phyloP scores from a whole-genome alignment of 2,888 invertebrate species.

The Penaeus monodon region DNA sequence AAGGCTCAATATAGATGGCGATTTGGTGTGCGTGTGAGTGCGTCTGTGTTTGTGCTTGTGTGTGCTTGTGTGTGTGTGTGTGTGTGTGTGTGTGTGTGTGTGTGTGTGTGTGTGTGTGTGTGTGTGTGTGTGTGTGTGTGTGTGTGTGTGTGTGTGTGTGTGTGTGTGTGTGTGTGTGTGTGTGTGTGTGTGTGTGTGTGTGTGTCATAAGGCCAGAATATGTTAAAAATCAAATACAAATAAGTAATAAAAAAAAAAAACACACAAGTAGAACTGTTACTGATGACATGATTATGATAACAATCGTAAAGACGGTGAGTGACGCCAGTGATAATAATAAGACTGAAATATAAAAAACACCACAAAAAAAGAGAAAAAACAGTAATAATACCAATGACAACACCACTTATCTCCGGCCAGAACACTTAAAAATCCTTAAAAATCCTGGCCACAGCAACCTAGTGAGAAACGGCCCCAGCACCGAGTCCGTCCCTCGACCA shows the following conservation, averaged over 20 bases:
- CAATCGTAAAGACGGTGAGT: too few species aligned
- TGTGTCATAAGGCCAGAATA: neutral
- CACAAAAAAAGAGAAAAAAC: neutral
- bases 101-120: conserved; percentile 3
- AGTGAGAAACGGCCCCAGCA: too few species aligned
- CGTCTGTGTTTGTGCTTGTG: neutral
- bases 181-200: neutral
- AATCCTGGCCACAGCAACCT: too few species aligned
- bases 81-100: neutral
- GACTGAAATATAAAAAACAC: too few species aligned
- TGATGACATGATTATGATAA: neutral
- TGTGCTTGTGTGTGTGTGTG: neutral
- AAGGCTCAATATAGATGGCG: too few species aligned
- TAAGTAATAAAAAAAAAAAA: neutral
- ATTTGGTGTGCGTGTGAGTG: conserved; percentile 1
- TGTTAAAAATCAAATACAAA: neutral
- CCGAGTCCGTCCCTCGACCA: too few species aligned
- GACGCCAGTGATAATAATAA: too few species aligned
- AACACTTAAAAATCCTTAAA: too few species aligned
- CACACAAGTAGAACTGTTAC: neutral
- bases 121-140: conserved; percentile 3
- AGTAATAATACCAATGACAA: neutral
- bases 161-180: neutral
- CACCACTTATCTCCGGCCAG: neutral
- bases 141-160: conserved; percentile 3